Conservation (phyloP, 2,888 invertebrate genomes). For the Pseudococcus longispinus region DNA sequence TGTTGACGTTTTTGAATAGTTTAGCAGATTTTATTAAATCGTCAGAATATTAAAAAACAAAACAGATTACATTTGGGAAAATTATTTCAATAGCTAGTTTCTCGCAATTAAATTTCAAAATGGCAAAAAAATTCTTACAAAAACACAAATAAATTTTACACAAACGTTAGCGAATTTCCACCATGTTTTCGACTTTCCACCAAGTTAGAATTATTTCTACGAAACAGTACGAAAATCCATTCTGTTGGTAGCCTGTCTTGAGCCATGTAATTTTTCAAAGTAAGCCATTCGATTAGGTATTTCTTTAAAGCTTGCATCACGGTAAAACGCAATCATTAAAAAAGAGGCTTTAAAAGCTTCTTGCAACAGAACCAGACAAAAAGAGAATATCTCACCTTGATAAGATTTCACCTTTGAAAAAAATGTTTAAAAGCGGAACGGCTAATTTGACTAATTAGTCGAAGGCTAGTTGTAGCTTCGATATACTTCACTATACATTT, state of each 20-base stretch:
- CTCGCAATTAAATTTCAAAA: too few species aligned
- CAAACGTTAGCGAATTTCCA: not conserved
- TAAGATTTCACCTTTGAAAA: not conserved
- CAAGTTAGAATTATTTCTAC: not conserved
- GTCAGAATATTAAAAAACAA: too few species aligned
- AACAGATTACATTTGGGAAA: too few species aligned
- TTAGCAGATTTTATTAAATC: too few species aligned
- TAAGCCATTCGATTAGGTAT: constrained; percentile 18
- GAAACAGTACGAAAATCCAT: not conserved
- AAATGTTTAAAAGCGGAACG: not conserved
- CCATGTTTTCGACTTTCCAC: not conserved
- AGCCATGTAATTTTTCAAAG: constrained; percentile 10
- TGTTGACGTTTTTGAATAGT: too few species aligned
- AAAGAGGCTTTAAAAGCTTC: constrained; percentile 18
- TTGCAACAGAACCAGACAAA: not conserved
- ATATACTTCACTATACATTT: not conserved
- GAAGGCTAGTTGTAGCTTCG: not conserved
- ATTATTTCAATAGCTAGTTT: too few species aligned
- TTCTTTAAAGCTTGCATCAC: constrained; percentile 5
- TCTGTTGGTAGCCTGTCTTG: not conserved
- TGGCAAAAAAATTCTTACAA: too few species aligned
- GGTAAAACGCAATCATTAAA: constrained; percentile 31
- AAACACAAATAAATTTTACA: too few species aligned
- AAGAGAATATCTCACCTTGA: not conserved
- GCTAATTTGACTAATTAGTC: constrained; percentile 22